phyloP scores from a whole-genome alignment of 2,888 invertebrate genomes.

The Colletes collaris region DNA sequence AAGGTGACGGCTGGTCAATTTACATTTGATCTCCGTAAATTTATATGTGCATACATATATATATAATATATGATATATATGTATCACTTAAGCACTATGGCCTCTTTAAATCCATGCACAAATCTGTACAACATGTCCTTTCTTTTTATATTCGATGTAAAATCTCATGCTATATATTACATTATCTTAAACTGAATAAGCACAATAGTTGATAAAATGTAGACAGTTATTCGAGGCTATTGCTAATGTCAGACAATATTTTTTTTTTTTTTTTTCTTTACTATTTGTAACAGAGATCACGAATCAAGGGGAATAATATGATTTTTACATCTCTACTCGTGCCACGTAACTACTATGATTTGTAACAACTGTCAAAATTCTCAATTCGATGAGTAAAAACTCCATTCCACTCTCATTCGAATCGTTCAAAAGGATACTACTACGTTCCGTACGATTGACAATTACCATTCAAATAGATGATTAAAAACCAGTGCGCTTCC shows the following conservation, averaged over 20 bases:
- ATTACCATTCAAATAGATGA: background rate
- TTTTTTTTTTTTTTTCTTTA: constrained; percentile 22
- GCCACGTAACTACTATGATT: background rate
- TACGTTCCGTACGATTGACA: no score
- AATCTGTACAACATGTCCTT: constrained; percentile 61
- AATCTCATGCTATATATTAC: constrained; percentile 66
- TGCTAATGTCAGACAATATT: constrained; percentile 58
- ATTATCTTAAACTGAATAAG: constrained; percentile 64
- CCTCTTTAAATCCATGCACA: constrained; percentile 69
- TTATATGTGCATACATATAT: background rate
- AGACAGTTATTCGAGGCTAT: constrained; percentile 63
- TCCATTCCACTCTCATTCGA: background rate
- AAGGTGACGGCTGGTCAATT: constrained; percentile 49
- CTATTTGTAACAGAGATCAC: constrained; percentile 58
- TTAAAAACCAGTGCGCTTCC: no score
- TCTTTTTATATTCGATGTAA: constrained; percentile 59
- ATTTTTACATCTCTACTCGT: background rate
- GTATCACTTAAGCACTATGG: constrained; percentile 67
- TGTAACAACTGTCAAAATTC: no score
- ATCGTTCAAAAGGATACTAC: background rate
- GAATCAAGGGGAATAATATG: constrained; percentile 67
- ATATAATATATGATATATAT: constrained; percentile 19
- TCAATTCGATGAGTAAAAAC: no score
- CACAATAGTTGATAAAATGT: constrained; percentile 62
- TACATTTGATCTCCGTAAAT: constrained; percentile 43